These are phyloP conservation scores for Parotocinclus haroldoi DNA, from an alignment of 2,797 vertebrate genomes.

Conservation along the genomic window DNA sequence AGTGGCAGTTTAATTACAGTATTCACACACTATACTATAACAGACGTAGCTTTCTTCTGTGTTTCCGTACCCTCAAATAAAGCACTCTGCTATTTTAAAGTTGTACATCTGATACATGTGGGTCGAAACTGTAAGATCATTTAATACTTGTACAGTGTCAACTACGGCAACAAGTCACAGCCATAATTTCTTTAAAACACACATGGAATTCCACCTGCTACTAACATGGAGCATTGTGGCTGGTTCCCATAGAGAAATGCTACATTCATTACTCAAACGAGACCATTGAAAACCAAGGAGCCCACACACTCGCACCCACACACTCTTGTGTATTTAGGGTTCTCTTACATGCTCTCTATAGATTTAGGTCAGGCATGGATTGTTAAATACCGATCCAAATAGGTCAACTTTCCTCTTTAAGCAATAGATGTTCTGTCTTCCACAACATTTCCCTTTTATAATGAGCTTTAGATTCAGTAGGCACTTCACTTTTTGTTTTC, in stretches of 20 bases:
- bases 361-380: conserved; percentile 9
- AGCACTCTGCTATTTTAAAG: conserved; percentile 48
- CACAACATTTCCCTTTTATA: no score
- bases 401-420: no score
- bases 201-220: background rate
- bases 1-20: conserved; percentile 71
- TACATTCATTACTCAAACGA: conserved; percentile 7
- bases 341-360: conserved; percentile 18
- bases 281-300: background rate
- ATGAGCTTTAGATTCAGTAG: no score
- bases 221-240: background rate
- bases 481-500: no score
- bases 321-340: conserved; percentile 33
- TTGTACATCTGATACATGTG: conserved; percentile 22
- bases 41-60: conserved; percentile 51
- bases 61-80: conserved; percentile 62
- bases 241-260: conserved; percentile 4
- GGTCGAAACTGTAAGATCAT: conserved; percentile 1
- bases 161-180: background rate
- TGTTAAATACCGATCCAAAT: background rate
- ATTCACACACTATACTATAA: conserved; percentile 45
- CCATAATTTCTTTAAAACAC: background rate
- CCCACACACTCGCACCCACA: conserved; percentile 12
- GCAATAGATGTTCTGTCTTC: no score
- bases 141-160: background rate